Evolutionary conservation across 1,140 invertebrate genomes (phyloP), one percentile per base, ranked within the genome.

Genomic region (Brachionus angularis): DNA sequence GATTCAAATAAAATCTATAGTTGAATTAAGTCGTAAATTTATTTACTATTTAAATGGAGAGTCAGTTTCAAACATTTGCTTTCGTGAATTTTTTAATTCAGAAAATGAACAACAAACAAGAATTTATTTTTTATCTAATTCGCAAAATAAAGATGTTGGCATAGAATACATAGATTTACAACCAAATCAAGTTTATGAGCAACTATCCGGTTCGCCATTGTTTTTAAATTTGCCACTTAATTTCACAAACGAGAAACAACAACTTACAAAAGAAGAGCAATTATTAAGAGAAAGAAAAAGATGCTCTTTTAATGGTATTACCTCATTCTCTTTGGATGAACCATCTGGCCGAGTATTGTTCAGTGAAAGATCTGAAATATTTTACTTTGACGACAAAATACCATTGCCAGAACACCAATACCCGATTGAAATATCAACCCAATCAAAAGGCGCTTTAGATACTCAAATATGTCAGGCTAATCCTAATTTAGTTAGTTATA

Each of bases 191-290:
- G 18, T 23, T 16, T 10, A 27, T 27, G 62, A 67, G 33, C 33
- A 67, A 34, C 23, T 67, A 25, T 47, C 62, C 31, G 42, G 62
- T 67, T 8, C 47, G 18, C 42, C 62, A 14, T 23, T 67, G 21
- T 50, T 67, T 16, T 29, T 46, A 1, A 67, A 8, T 5, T 5
- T 3, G 4, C 23, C 27, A 23, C 14, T 12, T 33, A 46, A 12
- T 8, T 16, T 31, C 12, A 12, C 0, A 29, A 50, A 47, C 25
- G 62, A 67, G 33, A 50, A 67, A 23, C 62, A 50, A 50, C 29
- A 42, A 42, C 16, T 67, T 21, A 67, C 62, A n/a, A 67, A 67
- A 50, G 62, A 47, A 12, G 62, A 67, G 18, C 62, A 67, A 23
- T 16, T 67, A 5, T 47, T 67, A 33, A 46, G 62, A 33, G 62